Conservation (phyloP, 1,140 invertebrate genomes). For the Heliconius himera region DNA sequence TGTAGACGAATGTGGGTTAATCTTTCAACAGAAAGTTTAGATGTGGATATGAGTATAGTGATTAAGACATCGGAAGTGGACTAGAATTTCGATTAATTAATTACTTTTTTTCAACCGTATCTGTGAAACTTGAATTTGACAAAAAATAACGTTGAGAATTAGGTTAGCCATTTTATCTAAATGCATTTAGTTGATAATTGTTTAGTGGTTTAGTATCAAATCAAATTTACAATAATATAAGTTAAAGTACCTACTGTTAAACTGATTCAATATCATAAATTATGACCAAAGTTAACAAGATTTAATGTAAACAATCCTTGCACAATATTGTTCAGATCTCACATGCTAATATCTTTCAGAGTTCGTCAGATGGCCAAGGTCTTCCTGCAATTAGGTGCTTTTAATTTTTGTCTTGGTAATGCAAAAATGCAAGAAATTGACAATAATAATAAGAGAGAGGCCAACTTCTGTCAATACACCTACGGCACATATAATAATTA, state of each 20-base stretch:
- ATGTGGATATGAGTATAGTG: slow-evolving; percentile 26
- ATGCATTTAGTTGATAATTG: neutral
- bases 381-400: too few relatives aligned
- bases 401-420: too few relatives aligned
- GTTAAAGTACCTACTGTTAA: neutral
- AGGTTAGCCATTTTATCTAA: neutral
- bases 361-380: too few relatives aligned
- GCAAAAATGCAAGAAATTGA: too few relatives aligned
- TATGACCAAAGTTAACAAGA: too few relatives aligned
- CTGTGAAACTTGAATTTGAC: neutral
- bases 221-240: neutral
- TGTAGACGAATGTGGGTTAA: slow-evolving; percentile 42
- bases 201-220: neutral
- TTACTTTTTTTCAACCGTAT: neutral
- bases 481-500: too few relatives aligned
- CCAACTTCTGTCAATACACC: too few relatives aligned
- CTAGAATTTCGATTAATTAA: neutral
- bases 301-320: too few relatives aligned
- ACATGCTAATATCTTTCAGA: too few relatives aligned
- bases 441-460: too few relatives aligned
- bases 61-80: slow-evolving; percentile 41
- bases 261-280: too few relatives aligned
- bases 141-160: neutral
- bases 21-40: slow-evolving; percentile 55
- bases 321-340: too few relatives aligned